Base-by-base conservation (phyloP, 2,888 invertebrate genomes). In the Trichacis sp. region DNA sequence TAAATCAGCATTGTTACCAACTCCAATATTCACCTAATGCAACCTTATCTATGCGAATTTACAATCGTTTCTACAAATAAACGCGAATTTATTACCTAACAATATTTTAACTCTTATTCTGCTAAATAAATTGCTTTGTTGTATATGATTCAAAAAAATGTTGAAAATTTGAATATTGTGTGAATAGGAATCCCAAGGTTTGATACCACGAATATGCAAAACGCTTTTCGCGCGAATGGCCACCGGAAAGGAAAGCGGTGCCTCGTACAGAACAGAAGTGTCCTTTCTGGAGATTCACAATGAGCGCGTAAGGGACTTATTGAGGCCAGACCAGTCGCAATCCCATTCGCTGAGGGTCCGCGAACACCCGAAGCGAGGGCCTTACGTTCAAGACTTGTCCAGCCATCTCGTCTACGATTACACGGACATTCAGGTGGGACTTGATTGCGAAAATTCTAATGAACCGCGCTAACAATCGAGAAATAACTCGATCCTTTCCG, bases 271-370 rank as follows among this genome's bases (percentile, higher is more conserved):
- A 73, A 94, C 94, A 0, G 93, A 94, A 82, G 95, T 96, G 76
- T 93, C 93, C 80, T 94, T 93, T 84, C 85, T 93, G 70, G 94
- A 94, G 86, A 94, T 94, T 67, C 94, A 94, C 85, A 94, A 94
- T 81, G 94, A 94, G 84, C 87, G 91, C 60, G 94, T 94, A 0
- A 90, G 91, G 82, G 92, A 92, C 81, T 85, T 92, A 64, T 85
- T 92, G 54, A 87, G 89, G 8, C 83, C 86, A 24, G 86, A 86
- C 66, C 85, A 85, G 83, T 40, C 87, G 85, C 82, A 88, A 87
- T 43, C 90, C 87, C 92, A 93, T 84, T 91, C 91, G 1, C 86
- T 94, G 3, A 87, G 91, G 76, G 93, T 94, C 38, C 85, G 94
- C 15, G 94, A 94, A 80, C 93, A 94, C 84, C 92, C 93, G 0